Conservation (phyloP, 2,113 vertebrate species). For the Myodes glareolus region DNA sequence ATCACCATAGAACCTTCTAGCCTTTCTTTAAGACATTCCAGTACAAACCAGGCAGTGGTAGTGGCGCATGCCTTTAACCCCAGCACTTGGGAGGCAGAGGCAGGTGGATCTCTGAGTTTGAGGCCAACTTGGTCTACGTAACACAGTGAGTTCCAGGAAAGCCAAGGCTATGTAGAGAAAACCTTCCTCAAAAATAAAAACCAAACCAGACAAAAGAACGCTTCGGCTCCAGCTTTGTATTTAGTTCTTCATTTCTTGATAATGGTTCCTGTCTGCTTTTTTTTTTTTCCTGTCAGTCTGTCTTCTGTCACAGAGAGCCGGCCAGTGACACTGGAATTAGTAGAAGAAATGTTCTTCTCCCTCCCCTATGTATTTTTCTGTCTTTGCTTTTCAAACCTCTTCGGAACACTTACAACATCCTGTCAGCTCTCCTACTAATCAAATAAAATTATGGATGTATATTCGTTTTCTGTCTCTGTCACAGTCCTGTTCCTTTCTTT, state of each 20-base stretch:
- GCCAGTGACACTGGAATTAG: background rate
- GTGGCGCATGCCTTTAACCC: background rate
- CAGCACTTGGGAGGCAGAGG: background rate
- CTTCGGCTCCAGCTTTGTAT: background rate
- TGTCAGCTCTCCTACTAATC: background rate
- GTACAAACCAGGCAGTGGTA: background rate
- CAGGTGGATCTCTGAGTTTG: background rate
- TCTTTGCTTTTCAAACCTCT: background rate
- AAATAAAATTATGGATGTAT: conserved; percentile 24
- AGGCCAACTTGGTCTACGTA: background rate
- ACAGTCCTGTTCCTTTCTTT: background rate
- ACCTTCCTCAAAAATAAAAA: background rate
- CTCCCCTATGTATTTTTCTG: background rate
- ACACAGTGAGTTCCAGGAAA: background rate
- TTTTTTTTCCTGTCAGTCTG: background rate
- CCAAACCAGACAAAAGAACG: background rate
- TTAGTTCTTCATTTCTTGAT: background rate
- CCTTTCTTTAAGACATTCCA: background rate
- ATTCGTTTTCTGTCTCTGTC: background rate
- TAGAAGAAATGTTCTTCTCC: background rate
- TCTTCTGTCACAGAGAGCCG: background rate
- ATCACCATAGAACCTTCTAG: too few relatives aligned
- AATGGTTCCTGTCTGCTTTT: too few relatives aligned
- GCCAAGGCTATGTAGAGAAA: background rate
- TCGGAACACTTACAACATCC: background rate